phyloP scores from a whole-genome alignment of 2,888 invertebrate species.

The Nemapogon koenigi region DNA sequence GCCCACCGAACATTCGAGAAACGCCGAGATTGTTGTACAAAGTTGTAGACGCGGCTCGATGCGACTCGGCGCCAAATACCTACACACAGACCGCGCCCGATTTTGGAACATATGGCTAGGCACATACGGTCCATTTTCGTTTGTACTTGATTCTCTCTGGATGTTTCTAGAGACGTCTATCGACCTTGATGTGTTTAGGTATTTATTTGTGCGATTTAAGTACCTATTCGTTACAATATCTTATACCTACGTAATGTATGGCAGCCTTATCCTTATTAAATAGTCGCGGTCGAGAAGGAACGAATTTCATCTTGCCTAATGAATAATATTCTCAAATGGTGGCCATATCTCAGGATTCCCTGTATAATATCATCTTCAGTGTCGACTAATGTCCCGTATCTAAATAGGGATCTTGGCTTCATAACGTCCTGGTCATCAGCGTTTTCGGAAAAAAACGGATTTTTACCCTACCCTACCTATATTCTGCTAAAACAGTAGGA shows the following conservation, averaged over 20 bases:
- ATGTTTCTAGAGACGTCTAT: too few relatives aligned
- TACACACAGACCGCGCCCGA: too few relatives aligned
- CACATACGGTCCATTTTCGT: too few relatives aligned
- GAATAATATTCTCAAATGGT: constrained; percentile 43
- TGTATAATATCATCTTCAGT: constrained; percentile 21
- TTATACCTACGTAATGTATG: constrained; percentile 1
- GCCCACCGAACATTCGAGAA: too few relatives aligned
- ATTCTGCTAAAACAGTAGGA: constrained; percentile 2
- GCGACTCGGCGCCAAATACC: too few relatives aligned
- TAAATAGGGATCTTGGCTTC: constrained; percentile 58
- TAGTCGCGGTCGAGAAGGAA: constrained; percentile 20
- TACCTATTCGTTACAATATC: too few relatives aligned
- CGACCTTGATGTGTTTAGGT: too few relatives aligned
- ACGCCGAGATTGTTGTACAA: too few relatives aligned
- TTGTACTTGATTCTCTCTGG: too few relatives aligned
- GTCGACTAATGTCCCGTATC: constrained; percentile 53
- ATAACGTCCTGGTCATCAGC: constrained; percentile 59
- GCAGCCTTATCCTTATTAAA: constrained; percentile 13
- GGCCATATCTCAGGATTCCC: constrained; percentile 44
- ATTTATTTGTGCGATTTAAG: too few relatives aligned
- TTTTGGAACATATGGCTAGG: too few relatives aligned
- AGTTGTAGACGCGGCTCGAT: too few relatives aligned
- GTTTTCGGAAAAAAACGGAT: constrained; percentile 36
- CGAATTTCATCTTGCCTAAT: constrained; percentile 47
- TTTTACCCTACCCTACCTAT: constrained; percentile 19